Evolutionary conservation across 1,140 invertebrate genomes (phyloP).

Genomic region (Grapholita molesta): DNA sequence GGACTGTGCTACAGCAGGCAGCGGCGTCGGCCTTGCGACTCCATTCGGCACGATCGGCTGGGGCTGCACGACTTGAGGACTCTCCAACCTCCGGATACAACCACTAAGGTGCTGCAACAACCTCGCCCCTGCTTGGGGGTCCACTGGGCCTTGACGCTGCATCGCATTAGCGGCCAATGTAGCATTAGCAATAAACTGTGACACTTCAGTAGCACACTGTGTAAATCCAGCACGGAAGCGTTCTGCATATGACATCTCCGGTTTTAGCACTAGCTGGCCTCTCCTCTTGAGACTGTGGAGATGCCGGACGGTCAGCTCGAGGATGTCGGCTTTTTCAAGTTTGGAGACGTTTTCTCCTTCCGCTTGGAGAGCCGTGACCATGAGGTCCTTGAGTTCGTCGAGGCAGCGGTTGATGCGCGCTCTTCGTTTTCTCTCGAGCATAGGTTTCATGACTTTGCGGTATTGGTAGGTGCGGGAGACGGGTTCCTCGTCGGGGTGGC

Average conservation of each 20-base stretch:
- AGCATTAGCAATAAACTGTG: constrained; percentile 79
- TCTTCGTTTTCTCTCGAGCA: constrained; percentile 94
- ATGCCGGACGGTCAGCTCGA: constrained; percentile 95
- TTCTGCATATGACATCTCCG: constrained; percentile 82
- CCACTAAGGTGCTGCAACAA: constrained; percentile 91
- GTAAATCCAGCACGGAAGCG: constrained; percentile 94
- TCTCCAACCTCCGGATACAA: constrained; percentile 81
- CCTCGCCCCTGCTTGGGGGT: constrained; percentile 89
- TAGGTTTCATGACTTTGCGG: constrained; percentile 96
- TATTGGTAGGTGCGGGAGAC: constrained; percentile 93
- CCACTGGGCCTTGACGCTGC: constrained; percentile 80
- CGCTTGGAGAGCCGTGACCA: constrained; percentile 90
- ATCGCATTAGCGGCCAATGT: constrained; percentile 90
- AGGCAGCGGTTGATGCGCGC: constrained; percentile 96
- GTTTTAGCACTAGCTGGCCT: constrained; percentile 83
- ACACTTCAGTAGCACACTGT: constrained; percentile 95
- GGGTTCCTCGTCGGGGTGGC: constrained; percentile 81
- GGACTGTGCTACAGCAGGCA: constrained; percentile 80
- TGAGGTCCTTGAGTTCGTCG: constrained; percentile 94
- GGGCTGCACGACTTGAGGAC: constrained; percentile 55
- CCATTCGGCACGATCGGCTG: constrained; percentile 51
- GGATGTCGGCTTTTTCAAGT: constrained; percentile 97
- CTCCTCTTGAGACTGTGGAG: constrained; percentile 85
- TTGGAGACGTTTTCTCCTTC: constrained; percentile 96
- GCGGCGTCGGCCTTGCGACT: constrained; percentile 58